A percentile compares a stretch with the other conserved stretches of the same genome.
Evolutionary conservation across 1,140 invertebrate species (phyloP).

Genomic region (Thaumatotibia leucotreta): DNA sequence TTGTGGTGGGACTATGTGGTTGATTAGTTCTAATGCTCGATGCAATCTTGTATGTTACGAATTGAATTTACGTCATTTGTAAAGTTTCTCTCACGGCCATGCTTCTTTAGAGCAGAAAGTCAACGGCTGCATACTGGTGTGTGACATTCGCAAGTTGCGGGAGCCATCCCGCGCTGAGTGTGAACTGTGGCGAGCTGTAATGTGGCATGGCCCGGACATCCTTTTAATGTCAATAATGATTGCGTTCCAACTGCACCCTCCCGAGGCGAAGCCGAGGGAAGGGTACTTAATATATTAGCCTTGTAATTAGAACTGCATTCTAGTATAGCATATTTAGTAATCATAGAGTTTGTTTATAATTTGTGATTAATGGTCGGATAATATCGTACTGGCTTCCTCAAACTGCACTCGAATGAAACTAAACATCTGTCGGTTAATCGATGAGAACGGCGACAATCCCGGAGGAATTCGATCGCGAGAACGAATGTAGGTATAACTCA

Average conservation of each 20-base stretch:
- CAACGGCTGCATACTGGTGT: conserved; percentile 38
- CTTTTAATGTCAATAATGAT: conserved; percentile 52
- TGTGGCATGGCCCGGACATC: conserved; percentile 54
- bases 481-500: conserved; percentile 1
- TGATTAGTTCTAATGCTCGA: conserved; percentile 62
- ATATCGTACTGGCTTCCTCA: conserved; percentile 2
- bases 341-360: conserved; percentile 43
- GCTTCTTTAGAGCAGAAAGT: conserved; percentile 60
- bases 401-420: neutral
- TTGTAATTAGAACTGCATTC: conserved; percentile 46
- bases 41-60: conserved; percentile 47
- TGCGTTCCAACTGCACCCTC: neutral
- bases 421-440: neutral
- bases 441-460: neutral
- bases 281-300: conserved; percentile 28
- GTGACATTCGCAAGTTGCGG: neutral
- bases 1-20: conserved; percentile 65
- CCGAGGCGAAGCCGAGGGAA: neutral
- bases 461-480: neutral
- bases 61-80: conserved; percentile 54
- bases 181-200: conserved; percentile 49
- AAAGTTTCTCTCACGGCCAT: conserved; percentile 50
- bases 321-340: conserved; percentile 43
- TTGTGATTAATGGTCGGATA: conserved; percentile 15
- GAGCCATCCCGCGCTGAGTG: conserved; percentile 1